Evolutionary conservation across 1,140 invertebrate species (phyloP), one percentile per base, ranked within the genome.

Genomic region (Tribolium castaneum): DNA sequence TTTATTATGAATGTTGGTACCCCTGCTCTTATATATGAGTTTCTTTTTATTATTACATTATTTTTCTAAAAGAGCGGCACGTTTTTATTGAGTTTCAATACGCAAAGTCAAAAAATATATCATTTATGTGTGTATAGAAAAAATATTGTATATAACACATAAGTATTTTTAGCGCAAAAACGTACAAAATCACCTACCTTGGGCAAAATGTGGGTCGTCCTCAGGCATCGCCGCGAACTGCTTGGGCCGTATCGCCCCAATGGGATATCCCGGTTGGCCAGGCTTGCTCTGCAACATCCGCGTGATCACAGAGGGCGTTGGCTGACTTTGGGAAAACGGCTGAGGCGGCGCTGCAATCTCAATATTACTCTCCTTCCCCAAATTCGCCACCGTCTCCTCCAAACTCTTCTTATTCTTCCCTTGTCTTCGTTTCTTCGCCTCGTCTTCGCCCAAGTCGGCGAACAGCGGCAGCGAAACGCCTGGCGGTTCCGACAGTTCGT

Each of bases 281-380:
- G 89, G 86, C 39, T 90, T 88, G 0, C 89, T 86, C 62, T 92
- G 90, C 39, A 91, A 85, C 89, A 92, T 92, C 51, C 91, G 87
- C 1, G 90, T 92, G 12, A 92, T 92, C 0, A 92, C 90, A 14
- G 91, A 91, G 22, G 91, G 89, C 59, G 81, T 79, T 0, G 82
- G 84, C 80, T 86, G 80, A 78, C 25, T 85, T 83, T 84, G 88
- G 78, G 82, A 83, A 73, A 87, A 89, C 0, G 88, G 86, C 80
- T 88, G 86, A 5, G 88, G 87, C 5, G 88, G 86, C 30, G 87
- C 82, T 0, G 86, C 84, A 52, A 87, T 84, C 35, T 84, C 84
- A n/a, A 87, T 83, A 70, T 85, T 85, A 59, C 80, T 79, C 6
- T 70, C 80, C 30, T 78, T 56, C 16, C 79, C 77, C 7, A 80